Evolutionary conservation across 2,888 invertebrate species (phyloP).

Genomic region (Phyllotreta striolata): DNA sequence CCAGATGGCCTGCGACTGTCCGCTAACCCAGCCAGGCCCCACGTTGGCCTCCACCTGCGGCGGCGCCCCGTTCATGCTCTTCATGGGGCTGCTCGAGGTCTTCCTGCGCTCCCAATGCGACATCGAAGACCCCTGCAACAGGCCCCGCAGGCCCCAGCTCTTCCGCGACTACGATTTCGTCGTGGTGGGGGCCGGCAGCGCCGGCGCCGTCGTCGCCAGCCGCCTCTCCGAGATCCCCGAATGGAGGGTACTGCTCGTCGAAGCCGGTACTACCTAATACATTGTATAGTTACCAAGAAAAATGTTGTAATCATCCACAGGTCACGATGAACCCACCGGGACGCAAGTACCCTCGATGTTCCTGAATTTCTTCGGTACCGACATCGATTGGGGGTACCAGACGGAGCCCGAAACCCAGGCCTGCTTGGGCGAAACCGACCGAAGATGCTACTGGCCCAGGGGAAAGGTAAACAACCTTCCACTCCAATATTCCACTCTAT

Average conservation of each 20-base stretch:
- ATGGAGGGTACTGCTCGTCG: slow-evolving; percentile 76
- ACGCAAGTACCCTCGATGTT: slow-evolving; percentile 91
- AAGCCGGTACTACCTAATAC: too few relatives aligned
- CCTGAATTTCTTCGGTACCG: slow-evolving; percentile 84
- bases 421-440: slow-evolving; percentile 75
- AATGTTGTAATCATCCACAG: too few relatives aligned
- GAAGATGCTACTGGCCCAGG: slow-evolving; percentile 84
- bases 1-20: slow-evolving; percentile 74
- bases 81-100: slow-evolving; percentile 88
- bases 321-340: slow-evolving; percentile 86
- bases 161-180: slow-evolving; percentile 78
- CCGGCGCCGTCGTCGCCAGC: slow-evolving; percentile 76
- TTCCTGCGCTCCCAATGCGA: slow-evolving; percentile 87
- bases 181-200: slow-evolving; percentile 77
- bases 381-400: slow-evolving; percentile 87
- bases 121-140: slow-evolving; percentile 84
- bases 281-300: too few relatives aligned
- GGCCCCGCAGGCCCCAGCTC: slow-evolving; percentile 69
- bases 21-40: slow-evolving; percentile 81
- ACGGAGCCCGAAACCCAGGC: slow-evolving; percentile 84
- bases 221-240: slow-evolving; percentile 76
- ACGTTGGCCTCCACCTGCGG: slow-evolving; percentile 86
- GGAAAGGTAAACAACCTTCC: slow-evolving; percentile 78
- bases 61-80: slow-evolving; percentile 85
- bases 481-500: too few relatives aligned